Conservation (phyloP, 2,888 invertebrate species). For the Perithous albicinctus region DNA sequence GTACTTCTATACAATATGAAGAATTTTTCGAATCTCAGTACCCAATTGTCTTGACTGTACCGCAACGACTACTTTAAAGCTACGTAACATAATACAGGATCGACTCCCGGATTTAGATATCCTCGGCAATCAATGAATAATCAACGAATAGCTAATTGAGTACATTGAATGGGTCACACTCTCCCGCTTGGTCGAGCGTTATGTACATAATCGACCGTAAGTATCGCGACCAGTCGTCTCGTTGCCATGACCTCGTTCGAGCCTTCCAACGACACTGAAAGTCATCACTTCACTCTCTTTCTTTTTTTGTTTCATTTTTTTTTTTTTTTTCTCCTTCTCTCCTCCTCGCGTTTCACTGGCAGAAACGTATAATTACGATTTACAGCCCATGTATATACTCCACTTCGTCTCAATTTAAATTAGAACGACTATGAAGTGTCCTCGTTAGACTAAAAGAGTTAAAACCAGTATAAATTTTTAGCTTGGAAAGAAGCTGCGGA, state of each 20-base stretch:
- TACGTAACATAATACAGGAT: constrained; percentile 11
- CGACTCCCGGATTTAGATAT: constrained; percentile 5
- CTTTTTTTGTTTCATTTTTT: neutral
- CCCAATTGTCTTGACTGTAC: no score
- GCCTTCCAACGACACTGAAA: constrained; percentile 59
- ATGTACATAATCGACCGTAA: constrained; percentile 43
- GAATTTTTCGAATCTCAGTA: no score
- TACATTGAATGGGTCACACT: constrained; percentile 41
- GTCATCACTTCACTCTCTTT: constrained; percentile 43
- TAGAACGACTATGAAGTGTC: constrained; percentile 34
- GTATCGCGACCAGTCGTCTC: constrained; percentile 49
- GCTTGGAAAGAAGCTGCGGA: neutral
- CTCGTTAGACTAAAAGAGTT: constrained; percentile 51
- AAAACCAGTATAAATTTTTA: constrained; percentile 33
- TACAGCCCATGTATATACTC: constrained; percentile 7
- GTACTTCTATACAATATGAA: no score
- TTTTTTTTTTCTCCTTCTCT: neutral
- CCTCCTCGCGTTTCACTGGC: neutral
- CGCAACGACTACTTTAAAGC: no score
- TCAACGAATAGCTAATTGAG: constrained; percentile 41
- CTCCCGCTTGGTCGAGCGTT: constrained; percentile 9
- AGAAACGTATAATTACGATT: constrained; percentile 31
- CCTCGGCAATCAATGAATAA: constrained; percentile 13
- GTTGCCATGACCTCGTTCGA: constrained; percentile 62
- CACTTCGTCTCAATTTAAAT: constrained; percentile 26